Conservation (phyloP, 2,113 vertebrate genomes). For the Tragelaphus strepsiceros region DNA sequence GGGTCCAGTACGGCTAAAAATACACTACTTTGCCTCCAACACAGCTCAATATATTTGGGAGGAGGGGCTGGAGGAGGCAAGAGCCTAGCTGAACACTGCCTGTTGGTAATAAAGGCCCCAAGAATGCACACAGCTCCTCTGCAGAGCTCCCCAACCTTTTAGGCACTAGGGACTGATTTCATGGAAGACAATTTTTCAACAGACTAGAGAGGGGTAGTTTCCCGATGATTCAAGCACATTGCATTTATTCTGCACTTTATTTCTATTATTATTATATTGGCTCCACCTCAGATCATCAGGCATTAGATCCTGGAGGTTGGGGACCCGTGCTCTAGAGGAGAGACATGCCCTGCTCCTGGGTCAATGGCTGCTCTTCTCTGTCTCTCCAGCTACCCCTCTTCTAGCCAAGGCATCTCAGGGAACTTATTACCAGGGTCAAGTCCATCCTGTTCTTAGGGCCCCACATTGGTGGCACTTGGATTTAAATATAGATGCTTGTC, state of each 20-base stretch:
- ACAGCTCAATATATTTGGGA: slow-evolving; percentile 41
- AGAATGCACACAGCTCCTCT: background rate
- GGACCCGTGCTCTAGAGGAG: background rate
- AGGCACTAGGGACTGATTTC: background rate
- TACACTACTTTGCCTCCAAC: slow-evolving; percentile 6
- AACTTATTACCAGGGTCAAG: background rate
- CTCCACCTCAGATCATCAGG: background rate
- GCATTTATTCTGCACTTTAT: background rate
- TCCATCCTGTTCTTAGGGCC: background rate
- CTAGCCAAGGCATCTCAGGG: background rate
- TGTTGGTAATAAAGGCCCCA: background rate
- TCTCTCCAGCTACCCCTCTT: background rate
- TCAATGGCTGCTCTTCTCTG: background rate
- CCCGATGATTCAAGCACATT: background rate
- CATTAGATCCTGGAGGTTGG: background rate
- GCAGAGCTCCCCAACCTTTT: background rate
- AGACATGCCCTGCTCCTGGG: background rate
- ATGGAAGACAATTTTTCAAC: background rate
- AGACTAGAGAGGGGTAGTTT: background rate
- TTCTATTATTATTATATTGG: background rate
- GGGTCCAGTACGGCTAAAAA: slow-evolving; percentile 29
- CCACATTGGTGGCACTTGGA: background rate
- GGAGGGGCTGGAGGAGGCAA: background rate
- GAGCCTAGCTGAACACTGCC: background rate
- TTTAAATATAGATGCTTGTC: slow-evolving; percentile 22